These are phyloP conservation scores for Zaprionus obscuricornis DNA, from an alignment of 2,888 invertebrate genomes.

Conservation along the genomic window DNA sequence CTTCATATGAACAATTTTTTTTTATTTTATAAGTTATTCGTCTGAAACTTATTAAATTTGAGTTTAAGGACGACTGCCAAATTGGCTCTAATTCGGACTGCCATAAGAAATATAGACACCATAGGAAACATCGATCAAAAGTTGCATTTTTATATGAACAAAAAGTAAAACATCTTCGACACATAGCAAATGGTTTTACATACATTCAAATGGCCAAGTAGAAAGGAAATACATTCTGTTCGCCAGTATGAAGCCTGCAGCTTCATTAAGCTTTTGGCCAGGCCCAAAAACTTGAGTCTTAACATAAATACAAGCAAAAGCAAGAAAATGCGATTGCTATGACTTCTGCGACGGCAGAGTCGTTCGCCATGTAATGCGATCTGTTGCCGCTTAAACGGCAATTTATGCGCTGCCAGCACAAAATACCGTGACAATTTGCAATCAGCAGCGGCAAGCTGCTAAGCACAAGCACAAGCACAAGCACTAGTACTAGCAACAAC, in stretches of 20 bases:
- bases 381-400: slow-evolving; percentile 64
- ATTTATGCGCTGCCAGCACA: slow-evolving; percentile 74
- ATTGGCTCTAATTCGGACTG: too few species aligned
- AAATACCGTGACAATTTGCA: slow-evolving; percentile 79
- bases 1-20: too few species aligned
- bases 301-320: slow-evolving; percentile 59
- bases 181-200: too few species aligned
- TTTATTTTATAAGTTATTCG: too few species aligned
- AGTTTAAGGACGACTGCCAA: too few species aligned
- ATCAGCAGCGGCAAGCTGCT: slow-evolving; percentile 58
- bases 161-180: too few species aligned
- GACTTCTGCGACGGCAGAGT: slow-evolving; percentile 20
- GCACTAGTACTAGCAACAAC: slow-evolving; percentile 18
- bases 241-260: slow-evolving; percentile 9
- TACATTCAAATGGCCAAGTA: too few species aligned
- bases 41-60: too few species aligned
- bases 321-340: slow-evolving; percentile 30
- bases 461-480: slow-evolving; percentile 14
- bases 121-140: too few species aligned
- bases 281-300: slow-evolving; percentile 40
- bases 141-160: too few species aligned
- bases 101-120: too few species aligned
- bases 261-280: slow-evolving; percentile 61
- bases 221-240: too few species aligned
- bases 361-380: slow-evolving; percentile 52